phyloP scores from a whole-genome alignment of 2,797 vertebrate genomes.

The Steatocranus sp. region DNA sequence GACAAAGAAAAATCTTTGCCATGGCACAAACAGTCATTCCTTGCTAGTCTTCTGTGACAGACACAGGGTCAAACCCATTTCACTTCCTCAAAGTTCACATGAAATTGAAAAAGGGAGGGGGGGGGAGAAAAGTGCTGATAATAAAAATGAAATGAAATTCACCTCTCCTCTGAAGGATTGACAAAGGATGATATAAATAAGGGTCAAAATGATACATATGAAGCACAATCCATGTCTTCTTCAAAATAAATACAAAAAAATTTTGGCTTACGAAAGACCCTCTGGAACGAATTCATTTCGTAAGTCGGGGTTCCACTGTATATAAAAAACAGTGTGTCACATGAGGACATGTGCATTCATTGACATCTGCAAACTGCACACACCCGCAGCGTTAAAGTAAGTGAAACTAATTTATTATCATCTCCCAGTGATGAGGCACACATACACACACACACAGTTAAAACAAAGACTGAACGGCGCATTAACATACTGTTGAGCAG shows the following conservation, averaged over 20 bases:
- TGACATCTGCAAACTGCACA: slow-evolving; percentile 17
- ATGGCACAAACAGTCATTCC: background rate
- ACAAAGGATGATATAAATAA: background rate
- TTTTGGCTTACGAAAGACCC: background rate
- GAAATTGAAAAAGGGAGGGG: background rate
- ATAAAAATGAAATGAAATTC: slow-evolving; percentile 26
- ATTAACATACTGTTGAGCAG: slow-evolving; percentile 9
- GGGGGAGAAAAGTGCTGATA: background rate
- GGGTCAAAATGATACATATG: background rate
- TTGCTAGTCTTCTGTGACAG: background rate
- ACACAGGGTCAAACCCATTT: slow-evolving; percentile 35
- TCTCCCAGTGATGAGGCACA: slow-evolving; percentile 20
- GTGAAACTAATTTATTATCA: slow-evolving; percentile 50
- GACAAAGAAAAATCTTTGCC: background rate
- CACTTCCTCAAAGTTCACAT: slow-evolving; percentile 11
- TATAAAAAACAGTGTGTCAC: background rate
- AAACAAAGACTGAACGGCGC: background rate
- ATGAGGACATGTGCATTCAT: background rate
- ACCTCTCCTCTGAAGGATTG: background rate
- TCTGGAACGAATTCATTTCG: fast-evolving
- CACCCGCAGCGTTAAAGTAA: background rate
- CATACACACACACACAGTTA: slow-evolving; percentile 21
- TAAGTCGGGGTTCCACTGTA: background rate
- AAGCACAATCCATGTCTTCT: background rate
- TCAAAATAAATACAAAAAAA: background rate